Evolutionary conservation across 92 coral and sea anemone species (phyloP).

Genomic region (Heliopora coerulea): DNA sequence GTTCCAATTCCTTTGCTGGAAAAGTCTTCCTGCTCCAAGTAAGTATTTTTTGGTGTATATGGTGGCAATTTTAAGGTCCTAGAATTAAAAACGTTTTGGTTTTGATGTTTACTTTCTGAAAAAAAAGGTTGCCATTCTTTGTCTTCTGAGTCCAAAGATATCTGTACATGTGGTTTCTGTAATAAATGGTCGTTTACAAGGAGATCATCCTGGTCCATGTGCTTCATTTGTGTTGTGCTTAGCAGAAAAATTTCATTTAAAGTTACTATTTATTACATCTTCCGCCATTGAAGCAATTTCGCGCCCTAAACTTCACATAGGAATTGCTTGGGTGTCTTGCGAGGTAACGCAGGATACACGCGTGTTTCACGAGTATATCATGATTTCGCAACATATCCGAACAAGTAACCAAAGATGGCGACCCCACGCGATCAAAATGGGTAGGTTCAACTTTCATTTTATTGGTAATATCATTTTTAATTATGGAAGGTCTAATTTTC

Average conservation of each 20-base stretch:
- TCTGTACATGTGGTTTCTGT: background rate
- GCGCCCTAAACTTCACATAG: conserved; percentile 14
- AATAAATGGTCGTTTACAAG: background rate
- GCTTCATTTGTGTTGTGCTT: background rate
- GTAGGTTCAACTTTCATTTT: background rate
- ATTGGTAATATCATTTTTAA: background rate
- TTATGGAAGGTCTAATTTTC: too few species aligned
- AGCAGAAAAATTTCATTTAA: background rate
- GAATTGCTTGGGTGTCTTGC: background rate
- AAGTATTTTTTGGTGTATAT: background rate
- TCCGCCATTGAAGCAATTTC: conserved; percentile 17
- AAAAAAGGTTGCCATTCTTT: conserved; percentile 28
- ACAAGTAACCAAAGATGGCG: too few species aligned
- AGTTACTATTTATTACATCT: conserved; percentile 7
- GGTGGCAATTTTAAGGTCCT: background rate
- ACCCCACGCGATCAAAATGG: conserved; percentile 7
- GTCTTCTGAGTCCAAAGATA: background rate
- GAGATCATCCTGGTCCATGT: conserved; percentile 8
- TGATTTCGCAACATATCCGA: too few species aligned
- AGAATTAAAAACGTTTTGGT: background rate
- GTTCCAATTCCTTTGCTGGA: background rate
- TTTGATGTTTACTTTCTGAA: conserved; percentile 9
- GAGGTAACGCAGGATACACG: conserved; percentile 6
- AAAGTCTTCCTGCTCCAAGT: background rate
- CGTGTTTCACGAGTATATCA: conserved; percentile 19